Base-by-base conservation (phyloP, 2,888 invertebrate species). In the Chelonus formosanus region DNA sequence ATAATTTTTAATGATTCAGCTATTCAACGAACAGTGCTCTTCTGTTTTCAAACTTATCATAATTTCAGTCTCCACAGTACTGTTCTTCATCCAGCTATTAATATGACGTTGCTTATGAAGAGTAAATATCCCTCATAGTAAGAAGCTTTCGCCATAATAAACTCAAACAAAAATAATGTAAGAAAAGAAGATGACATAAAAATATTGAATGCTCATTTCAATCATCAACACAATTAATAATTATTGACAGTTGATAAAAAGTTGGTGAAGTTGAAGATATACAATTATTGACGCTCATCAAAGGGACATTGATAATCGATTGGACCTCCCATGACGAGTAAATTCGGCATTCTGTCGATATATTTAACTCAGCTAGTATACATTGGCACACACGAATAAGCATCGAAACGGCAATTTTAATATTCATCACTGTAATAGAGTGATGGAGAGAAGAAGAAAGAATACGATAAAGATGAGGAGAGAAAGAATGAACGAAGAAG, bases 261-360 rank as follows among this genome's bases (percentile, higher is more conserved):
- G 36, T 40, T 45, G 31, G 45, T 34, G 32, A 43, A 44, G 40
- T 44, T 43, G 44, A 44, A 20, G n/a, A 56, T 56, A 43, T 44
- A 32, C 31, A 44, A 44, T 44, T 32, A 43, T 56, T 5, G 8
- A 32, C 40, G 32, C 44, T 3, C 20, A 44, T 56, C 44, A 56
- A 8, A 32, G 44, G 20, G 32, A 44, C 44, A 56, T 56, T 56
- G 10, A 56, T 56, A 7, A 40, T 58, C 34, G n/a, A 5, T 43
- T 35, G 10, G 67, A 67, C 65, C 71, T 54, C 71, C 68, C 70
- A 67, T 63, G 58, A 65, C 20, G 70, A 56, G 64, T 63, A 63
- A 70, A 65, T 59, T 65, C 54, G 47, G 48, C 5, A 20, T 45
- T 45, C 4, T 36, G 40, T 3, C 20, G 43, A 40, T 20, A 56